These are phyloP conservation scores for Ornithoptera alexandrae DNA, from an alignment of 2,888 invertebrate species.

Conservation along the genomic window DNA sequence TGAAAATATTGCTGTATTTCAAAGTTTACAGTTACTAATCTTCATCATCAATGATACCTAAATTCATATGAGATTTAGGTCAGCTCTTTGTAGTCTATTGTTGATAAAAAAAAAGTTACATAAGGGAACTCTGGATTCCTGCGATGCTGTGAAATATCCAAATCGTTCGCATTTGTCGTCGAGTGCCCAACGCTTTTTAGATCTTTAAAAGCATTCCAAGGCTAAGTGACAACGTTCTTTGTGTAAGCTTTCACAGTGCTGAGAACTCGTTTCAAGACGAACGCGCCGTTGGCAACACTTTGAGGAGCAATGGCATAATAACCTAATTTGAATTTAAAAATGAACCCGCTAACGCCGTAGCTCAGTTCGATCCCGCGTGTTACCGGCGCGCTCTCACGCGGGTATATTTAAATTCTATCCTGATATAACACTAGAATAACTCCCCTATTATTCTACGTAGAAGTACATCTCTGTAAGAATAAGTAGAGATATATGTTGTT, in stretches of 20 bases:
- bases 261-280: conserved; percentile 11
- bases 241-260: conserved; percentile 21
- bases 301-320: conserved; percentile 28
- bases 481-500: no score
- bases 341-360: conserved; percentile 26
- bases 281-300: conserved; percentile 21
- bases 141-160: conserved; percentile 8
- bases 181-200: conserved; percentile 27
- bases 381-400: conserved; percentile 12
- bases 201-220: conserved; percentile 28
- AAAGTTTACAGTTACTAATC: no score
- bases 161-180: conserved; percentile 16
- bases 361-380: conserved; percentile 25
- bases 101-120: neutral
- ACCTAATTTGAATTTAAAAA: conserved; percentile 34
- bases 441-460: neutral
- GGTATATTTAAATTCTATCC: conserved; percentile 13
- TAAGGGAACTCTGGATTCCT: neutral
- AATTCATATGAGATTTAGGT: no score
- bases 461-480: no score
- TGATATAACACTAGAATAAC: conserved; percentile 16
- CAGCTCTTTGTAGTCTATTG: no score
- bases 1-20: no score
- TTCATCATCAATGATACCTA: no score
- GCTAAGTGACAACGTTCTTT: conserved; percentile 25